Base-by-base conservation (phyloP, 2,797 vertebrate genomes). In the Enteromius unitaeniatus region DNA sequence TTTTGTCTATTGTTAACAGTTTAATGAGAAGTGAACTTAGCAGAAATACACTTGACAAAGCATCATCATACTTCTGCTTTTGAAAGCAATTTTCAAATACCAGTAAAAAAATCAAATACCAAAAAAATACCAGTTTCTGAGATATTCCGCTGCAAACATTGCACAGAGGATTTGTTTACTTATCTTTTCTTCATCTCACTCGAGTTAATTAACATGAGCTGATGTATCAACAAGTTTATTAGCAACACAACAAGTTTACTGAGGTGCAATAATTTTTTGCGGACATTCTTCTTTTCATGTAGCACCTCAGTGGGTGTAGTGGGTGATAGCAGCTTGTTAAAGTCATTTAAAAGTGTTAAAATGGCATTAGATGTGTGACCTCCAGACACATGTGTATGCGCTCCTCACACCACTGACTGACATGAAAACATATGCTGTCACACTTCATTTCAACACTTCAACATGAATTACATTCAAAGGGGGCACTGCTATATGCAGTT, bases 31-130 rank as follows among this genome's bases (percentile, higher is more conserved):
- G 1, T 78, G 60, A 11, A 34, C 37, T 23, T 7, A 55, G n/a
- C 51, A 80, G 9, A 31, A 72, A 42, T 81, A 72, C 53, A 40
- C 4, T 1, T 73, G 55, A 74, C 69, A 73, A 34, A 1, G 19
- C 51, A 81, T 58, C 23, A 28, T 68, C 23, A 10, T 26, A 70
- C 79, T 81, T 81, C 79, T 81, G 68, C 79, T 76, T 81, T 47
- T 72, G 11, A 23, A 15, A n/a, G 40, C 64, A 6, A 47, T 58
- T 70, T 80, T n/a, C n/a, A n/a, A n/a, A n/a, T n/a, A n/a, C n/a
- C n/a, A n/a, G n/a, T n/a, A n/a, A n/a, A n/a, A n/a, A n/a, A n/a
- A n/a, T n/a, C n/a, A n/a, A n/a, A n/a, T n/a, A n/a, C n/a, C 10
- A 34, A 34, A 49, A 28, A 62, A 26, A 73, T 34, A 73, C n/a